Percentiles rank a stretch among this genome's conserved stretches.
Evolutionary conservation across 2,888 invertebrate genomes (phyloP).

Genomic region (Pinctada fucata): DNA sequence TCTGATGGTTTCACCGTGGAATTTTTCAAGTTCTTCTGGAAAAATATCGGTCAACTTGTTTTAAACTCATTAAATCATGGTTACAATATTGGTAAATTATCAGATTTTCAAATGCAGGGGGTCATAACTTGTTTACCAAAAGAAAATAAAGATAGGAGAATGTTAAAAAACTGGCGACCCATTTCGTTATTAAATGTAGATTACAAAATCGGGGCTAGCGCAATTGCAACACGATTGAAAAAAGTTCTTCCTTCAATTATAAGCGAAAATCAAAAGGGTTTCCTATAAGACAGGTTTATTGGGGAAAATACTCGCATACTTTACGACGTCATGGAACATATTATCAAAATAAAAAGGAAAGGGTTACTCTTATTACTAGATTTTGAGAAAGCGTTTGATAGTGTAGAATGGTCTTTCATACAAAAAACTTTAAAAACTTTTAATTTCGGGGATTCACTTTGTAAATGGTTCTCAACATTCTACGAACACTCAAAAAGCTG

Average conservation of each 20-base stretch:
- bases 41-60: conserved; percentile 1
- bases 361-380: too few species aligned
- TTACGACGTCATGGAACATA: background rate
- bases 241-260: background rate
- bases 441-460: background rate
- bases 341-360: too few species aligned
- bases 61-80: conserved; percentile 7
- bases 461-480: background rate
- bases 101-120: background rate
- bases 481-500: background rate
- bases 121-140: conserved; percentile 15
- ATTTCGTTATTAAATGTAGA: conserved; percentile 7
- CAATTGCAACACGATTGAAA: conserved; percentile 13
- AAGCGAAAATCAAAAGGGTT: background rate
- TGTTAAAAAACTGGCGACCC: conserved; percentile 14
- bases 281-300: background rate
- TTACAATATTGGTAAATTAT: background rate
- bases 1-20: conserved; percentile 3
- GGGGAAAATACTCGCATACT: background rate
- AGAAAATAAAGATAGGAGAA: background rate
- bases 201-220: conserved; percentile 4
- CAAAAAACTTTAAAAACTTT: background rate
- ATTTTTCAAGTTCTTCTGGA: conserved; percentile 8
- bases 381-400: too few species aligned
- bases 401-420: background rate